Evolutionary conservation across 92 coral and sea anemone genomes (phyloP), one percentile per base, ranked within the genome.

Genomic region (Phymanthus crucifer): DNA sequence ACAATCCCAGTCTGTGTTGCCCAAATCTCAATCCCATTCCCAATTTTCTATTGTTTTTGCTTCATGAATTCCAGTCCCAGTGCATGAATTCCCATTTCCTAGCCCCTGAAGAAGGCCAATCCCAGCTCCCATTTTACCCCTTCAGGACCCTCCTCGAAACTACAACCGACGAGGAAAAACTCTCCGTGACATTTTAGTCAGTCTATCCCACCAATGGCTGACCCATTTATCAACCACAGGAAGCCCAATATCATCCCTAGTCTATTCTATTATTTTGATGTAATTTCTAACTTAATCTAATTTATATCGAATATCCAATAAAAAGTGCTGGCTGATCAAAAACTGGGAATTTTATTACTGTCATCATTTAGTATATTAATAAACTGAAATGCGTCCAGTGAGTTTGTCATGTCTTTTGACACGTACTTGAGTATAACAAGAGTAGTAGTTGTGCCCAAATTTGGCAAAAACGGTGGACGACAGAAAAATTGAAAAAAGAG

Each of bases 241-340:
- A 61, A 24, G 35, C 68, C 68, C 68, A 61, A 61, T 61, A 61
- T 61, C 34, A 19, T 54, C n/a, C n/a, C n/a, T n/a, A n/a, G 24
- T 54, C 12, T 54, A 54, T 21, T 61, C 34, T 12, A 61, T 61
- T 7, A 5, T 24, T 61, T 24, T 7, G 33, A 24, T 24, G 16
- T 61, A 61, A 61, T 24, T 24, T 61, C 68, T 12, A 27, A 61
- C 16, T 29, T 24, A 12, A 61, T 32, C 32, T 26, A 9, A 61
- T 61, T 11, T 16, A 29, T 61, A 18, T 26, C 1, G 35, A 24
- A 27, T 61, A 19, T 61, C 27, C 64, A 54, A 54, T 54, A 10
- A 21, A 21, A 7, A 21, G 68, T 33, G 35, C 11, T 27, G 68
- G 6, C 10, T 27, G 32, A 26, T 61, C 68, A 61, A 61, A 61